Base-by-base conservation (phyloP, 2,888 invertebrate genomes). In the Ptilodon capucinus region DNA sequence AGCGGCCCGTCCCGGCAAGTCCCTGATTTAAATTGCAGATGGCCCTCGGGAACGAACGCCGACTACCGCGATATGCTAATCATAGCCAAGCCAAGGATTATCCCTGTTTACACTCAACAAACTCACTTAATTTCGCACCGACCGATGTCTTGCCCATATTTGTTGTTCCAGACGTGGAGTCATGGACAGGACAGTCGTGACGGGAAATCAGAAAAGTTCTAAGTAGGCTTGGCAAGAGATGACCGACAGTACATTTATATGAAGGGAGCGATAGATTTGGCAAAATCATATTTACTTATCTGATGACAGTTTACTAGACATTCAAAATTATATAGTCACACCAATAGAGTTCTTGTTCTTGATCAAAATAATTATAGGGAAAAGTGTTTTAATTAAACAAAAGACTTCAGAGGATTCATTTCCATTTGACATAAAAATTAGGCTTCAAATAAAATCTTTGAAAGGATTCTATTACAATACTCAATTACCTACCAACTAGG, bases 81-180 rank as follows among this genome's bases (percentile, higher is more conserved):
- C 87, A 90, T 87, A 88, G 86, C 77, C 86, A 85, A 90, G 89
- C 88, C 78, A 86, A 86, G 90, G 89, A 91, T 91, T 89, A 91
- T 90, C 88, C 89, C 88, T 89, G 89, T 91, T 90, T 90, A 91
- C 90, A 89, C 89, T 88, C 88, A 88, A 89, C 90, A 89, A 91
- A 91, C 88, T 89, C 86, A 88, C 89, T 91, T 91, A 89, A 91
- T 89, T 90, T 91, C 77, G 76, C 77, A 75, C 81, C 81, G 82
- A 86, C 84, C 84, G 84, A 81, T 84, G 82, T 83, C 86, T 81
- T 78, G 76, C 16, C 71, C 74, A 79, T 81, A 81, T 32, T 32
- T 32, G 32, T 14, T 14, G 32, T 32, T 14, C 3, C 13, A 32
- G 14, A 32, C 32, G 8, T 14, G 6, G 7, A 32, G 13, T 32